A percentile compares a stretch with the other conserved stretches of the same genome.
Evolutionary conservation across 2,888 invertebrate species (phyloP).

Genomic region (Cistogaster globosa): DNA sequence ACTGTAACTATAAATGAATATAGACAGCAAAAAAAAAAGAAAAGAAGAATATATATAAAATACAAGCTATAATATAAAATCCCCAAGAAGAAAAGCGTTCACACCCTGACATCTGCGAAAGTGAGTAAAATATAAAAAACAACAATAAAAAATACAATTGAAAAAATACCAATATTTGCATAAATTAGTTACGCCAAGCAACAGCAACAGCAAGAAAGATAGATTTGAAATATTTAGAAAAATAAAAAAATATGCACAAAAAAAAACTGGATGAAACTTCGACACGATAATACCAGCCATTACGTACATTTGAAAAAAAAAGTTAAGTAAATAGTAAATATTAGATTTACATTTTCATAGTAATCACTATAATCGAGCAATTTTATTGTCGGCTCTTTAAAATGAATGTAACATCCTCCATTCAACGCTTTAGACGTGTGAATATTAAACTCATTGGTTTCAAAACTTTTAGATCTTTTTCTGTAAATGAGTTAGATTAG

Average conservation of each 20-base stretch:
- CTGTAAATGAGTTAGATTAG: too few species aligned
- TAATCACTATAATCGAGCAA: too few species aligned
- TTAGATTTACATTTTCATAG: too few species aligned
- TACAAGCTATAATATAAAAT: not conserved
- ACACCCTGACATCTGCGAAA: slow-evolving; percentile 37
- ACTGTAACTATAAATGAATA: slow-evolving; percentile 71
- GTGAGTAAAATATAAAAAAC: slow-evolving; percentile 19
- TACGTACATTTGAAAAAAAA: too few species aligned
- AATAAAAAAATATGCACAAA: slow-evolving; percentile 32
- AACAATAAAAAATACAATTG: slow-evolving; percentile 46
- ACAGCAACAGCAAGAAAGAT: not conserved
- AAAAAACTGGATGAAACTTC: slow-evolving; percentile 21
- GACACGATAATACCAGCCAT: not conserved
- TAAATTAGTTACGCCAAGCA: slow-evolving; percentile 79
- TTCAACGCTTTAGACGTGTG: too few species aligned
- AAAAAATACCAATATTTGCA: slow-evolving; percentile 79
- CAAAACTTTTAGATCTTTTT: too few species aligned
- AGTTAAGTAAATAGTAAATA: too few species aligned
- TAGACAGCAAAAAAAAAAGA: not conserved
- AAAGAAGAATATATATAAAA: not conserved
- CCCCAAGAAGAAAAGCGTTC: slow-evolving; percentile 27
- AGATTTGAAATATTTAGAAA: not conserved
- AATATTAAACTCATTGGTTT: too few species aligned
- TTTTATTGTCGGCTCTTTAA: too few species aligned
- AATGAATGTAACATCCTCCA: too few species aligned